Conservation (phyloP, 2,113 vertebrate genomes). For the Bombycilla garrulus region DNA sequence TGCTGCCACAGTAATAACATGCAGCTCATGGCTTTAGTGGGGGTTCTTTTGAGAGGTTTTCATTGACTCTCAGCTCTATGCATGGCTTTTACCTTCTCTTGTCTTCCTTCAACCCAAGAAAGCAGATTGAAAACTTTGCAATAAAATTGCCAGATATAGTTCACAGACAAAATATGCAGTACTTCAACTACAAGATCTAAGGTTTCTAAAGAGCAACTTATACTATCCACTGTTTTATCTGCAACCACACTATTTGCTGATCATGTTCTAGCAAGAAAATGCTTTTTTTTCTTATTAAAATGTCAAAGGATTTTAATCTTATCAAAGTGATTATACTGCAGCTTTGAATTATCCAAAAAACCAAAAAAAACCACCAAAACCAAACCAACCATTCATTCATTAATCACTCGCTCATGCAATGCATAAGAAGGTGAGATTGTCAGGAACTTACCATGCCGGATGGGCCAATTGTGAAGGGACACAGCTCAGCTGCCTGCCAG, state of each 20-base stretch:
- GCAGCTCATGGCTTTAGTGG: background rate
- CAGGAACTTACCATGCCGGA: conserved; percentile 1
- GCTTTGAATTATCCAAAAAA: conserved; percentile 10
- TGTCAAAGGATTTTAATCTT: conserved; percentile 38
- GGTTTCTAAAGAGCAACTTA: background rate
- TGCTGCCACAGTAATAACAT: background rate
- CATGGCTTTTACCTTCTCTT: background rate
- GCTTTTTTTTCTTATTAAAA: conserved; percentile 16
- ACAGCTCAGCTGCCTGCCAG: conserved; percentile 34
- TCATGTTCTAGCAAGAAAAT: background rate
- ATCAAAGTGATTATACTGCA: conserved; percentile 15
- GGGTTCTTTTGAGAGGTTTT: background rate
- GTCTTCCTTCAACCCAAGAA: background rate
- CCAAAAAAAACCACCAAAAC: background rate
- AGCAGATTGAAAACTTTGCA: background rate
- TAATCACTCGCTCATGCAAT: background rate
- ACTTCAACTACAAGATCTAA: background rate
- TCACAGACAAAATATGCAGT: background rate
- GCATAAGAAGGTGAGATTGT: background rate
- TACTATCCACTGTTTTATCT: background rate
- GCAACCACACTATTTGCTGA: background rate
- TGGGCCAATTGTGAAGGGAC: background rate
- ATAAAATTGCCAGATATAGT: background rate
- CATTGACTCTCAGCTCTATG: background rate
- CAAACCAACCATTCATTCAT: background rate